phyloP scores from a whole-genome alignment of 1,140 invertebrate species.

The Zophobas atratus region DNA sequence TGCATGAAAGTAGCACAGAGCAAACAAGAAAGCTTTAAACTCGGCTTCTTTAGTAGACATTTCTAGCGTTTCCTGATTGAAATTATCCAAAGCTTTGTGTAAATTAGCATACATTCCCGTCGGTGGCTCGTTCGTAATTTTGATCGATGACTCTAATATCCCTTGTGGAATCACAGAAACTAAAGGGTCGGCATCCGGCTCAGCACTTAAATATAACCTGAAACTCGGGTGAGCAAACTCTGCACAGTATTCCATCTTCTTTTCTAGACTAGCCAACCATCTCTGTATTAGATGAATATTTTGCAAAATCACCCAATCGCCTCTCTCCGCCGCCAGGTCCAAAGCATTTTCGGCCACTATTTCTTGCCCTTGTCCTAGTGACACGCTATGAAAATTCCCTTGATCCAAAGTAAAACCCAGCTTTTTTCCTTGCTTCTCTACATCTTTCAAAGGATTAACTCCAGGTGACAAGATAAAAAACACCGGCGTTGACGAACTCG shows the following conservation, averaged over 20 bases:
- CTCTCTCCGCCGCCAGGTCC: conserved; percentile 81
- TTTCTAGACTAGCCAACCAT: conserved; percentile 91
- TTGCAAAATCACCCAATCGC: conserved; percentile 94
- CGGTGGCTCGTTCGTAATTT: conserved; percentile 97
- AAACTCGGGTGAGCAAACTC: conserved; percentile 82
- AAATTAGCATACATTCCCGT: conserved; percentile 95
- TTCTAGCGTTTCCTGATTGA: conserved; percentile 93
- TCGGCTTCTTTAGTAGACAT: conserved; percentile 95
- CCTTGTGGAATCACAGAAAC: conserved; percentile 76
- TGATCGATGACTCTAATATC: conserved; percentile 94
- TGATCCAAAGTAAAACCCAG: conserved; percentile 87
- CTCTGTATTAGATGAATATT: conserved; percentile 94
- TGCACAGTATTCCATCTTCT: conserved; percentile 87
- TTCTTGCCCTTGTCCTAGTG: conserved; percentile 96
- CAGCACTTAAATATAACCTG: conserved; percentile 76
- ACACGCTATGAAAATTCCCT: conserved; percentile 93
- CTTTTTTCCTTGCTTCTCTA: conserved; percentile 84
- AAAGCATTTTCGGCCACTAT: conserved; percentile 90
- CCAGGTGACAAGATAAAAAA: conserved; percentile 97
- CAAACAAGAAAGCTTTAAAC: conserved; percentile 94
- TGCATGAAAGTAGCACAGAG: conserved; percentile 96
- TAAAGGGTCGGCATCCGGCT: conserved; percentile 71
- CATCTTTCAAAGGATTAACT: conserved; percentile 94
- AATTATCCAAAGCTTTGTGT: conserved; percentile 95
- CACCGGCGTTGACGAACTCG: conserved; percentile 86